These are phyloP conservation scores for Meriones unguiculatus DNA, from an alignment of 2,113 vertebrate species.

Conservation along the genomic window DNA sequence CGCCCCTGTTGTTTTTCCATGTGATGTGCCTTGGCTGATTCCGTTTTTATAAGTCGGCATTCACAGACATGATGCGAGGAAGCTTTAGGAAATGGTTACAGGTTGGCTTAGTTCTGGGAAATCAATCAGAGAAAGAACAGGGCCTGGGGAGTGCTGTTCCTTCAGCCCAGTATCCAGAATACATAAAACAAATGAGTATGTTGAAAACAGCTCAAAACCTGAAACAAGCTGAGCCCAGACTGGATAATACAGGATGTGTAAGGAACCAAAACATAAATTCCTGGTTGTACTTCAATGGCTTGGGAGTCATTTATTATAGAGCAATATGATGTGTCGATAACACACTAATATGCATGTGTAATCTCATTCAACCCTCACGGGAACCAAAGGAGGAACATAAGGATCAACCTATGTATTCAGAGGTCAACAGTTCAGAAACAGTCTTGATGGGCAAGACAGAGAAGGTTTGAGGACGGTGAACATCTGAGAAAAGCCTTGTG, in stretches of 20 bases:
- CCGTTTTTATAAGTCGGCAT: too few species aligned
- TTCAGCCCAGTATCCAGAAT: background rate
- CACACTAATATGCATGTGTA: background rate
- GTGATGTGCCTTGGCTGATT: background rate
- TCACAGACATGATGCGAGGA: background rate
- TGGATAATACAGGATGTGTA: background rate
- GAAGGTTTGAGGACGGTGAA: background rate
- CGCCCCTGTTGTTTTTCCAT: fast-evolving
- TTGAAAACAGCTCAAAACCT: background rate
- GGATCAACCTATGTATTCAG: background rate
- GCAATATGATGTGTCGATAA: background rate
- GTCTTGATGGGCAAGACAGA: background rate
- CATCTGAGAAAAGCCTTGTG: background rate
- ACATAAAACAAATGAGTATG: background rate
- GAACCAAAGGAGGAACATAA: background rate
- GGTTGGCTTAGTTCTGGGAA: background rate
- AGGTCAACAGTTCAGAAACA: background rate
- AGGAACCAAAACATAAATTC: background rate
- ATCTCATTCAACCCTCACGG: background rate
- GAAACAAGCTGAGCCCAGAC: background rate
- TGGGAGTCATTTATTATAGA: background rate
- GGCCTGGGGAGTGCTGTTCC: background rate
- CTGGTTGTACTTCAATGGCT: background rate
- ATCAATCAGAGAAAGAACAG: background rate
- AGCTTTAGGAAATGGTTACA: background rate